Evolutionary conservation across 2,888 invertebrate genomes (phyloP).

Genomic region (Ormyrus thymus): DNA sequence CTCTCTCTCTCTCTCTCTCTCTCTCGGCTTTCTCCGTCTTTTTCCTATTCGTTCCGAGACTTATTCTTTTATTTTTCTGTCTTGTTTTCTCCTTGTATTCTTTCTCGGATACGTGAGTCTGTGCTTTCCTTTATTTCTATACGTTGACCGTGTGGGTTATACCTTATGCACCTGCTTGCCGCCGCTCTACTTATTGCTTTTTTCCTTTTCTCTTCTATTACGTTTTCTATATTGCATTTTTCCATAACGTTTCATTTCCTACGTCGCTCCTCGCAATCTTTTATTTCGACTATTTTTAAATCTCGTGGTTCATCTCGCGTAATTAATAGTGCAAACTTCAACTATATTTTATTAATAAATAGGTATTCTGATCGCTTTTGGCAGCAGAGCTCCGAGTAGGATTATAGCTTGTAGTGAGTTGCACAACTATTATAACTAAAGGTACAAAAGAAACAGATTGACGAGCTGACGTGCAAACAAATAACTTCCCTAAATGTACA

Average conservation of each 20-base stretch:
- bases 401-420: too few relatives aligned
- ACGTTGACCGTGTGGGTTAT: neutral
- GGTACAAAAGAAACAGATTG: too few relatives aligned
- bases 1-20: neutral
- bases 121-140: conserved; percentile 7
- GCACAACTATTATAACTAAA: too few relatives aligned
- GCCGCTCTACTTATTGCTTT: conserved; percentile 32
- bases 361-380: too few relatives aligned
- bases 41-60: conserved; percentile 34
- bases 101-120: neutral
- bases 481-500: too few relatives aligned
- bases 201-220: conserved; percentile 31
- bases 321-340: conserved; percentile 22
- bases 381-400: too few relatives aligned
- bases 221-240: conserved; percentile 39
- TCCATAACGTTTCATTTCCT: conserved; percentile 15
- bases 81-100: conserved; percentile 19
- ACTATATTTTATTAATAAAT: too few relatives aligned
- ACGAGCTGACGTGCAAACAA: too few relatives aligned
- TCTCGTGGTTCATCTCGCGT: conserved; percentile 1
- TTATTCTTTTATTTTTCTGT: conserved; percentile 36
- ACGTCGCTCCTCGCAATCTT: conserved; percentile 4
- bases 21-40: conserved; percentile 3
- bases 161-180: neutral
- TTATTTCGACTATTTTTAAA: conserved; percentile 27